Base-by-base conservation (phyloP, 2,797 vertebrate species). In the Uromys caudimaculatus region DNA sequence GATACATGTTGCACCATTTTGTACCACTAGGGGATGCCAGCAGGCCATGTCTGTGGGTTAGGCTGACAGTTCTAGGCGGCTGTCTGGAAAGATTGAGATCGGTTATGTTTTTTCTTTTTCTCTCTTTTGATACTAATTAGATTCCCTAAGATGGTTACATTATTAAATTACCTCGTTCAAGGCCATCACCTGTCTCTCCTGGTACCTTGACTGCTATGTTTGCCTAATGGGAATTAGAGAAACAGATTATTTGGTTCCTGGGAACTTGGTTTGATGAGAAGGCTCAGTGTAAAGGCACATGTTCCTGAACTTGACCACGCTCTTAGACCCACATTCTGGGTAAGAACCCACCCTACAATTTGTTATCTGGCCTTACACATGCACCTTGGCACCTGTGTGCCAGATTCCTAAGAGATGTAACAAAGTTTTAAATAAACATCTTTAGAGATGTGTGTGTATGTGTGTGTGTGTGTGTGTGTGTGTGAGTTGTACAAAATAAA, bases 61-160 rank as follows among this genome's bases (percentile, higher is more conserved):
- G 41, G 58, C 6, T 60, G 58, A 47, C 82, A 84, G 5, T 13
- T 24, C 29, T 21, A 62, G 19, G 29, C 29, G 1, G 7, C 27
- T 21, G 82, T 62, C 41, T 64, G 41, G 32, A 67, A 67, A 67
- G 58, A 60, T 24, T 7, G 23, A 58, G 64, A 35, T 62, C 44
- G n/a, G n/a, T n/a, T n/a, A n/a, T n/a, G n/a, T n/a, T n/a, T 10
- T 27, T 27, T 14, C 13, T 3, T 4, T 16, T 19, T 8, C n/a
- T n/a, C 75, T 79, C 27, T 62, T 41, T 47, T 23, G 24, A 12
- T 67, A 35, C 82, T 64, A 44, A 50, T 24, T 52, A n/a, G 41
- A n/a, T 27, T 50, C 32, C 47, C 62, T 35, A n/a, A n/a, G 5
- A 69, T 52, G 13, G 32, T 44, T 50, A 52, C 47, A 24, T 64